These are phyloP conservation scores for Apostichopus parvimensis DNA, from an alignment of 35 echinoderm and acorn worm genomes.

Conservation along the genomic window DNA sequence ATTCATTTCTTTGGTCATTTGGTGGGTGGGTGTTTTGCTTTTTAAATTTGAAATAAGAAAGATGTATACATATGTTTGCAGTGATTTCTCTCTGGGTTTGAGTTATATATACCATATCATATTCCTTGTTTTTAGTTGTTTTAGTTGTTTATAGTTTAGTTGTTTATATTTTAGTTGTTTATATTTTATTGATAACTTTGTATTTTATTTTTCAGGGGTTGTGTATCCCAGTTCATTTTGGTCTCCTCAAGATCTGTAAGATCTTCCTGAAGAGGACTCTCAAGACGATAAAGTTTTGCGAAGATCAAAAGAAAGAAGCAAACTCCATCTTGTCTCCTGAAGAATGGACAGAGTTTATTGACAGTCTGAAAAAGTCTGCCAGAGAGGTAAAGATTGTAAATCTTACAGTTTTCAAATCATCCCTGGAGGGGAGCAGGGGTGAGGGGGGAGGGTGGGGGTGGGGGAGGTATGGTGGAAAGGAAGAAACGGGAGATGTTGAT, in stretches of 20 bases:
- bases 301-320: background rate
- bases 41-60: no score
- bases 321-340: background rate
- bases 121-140: background rate
- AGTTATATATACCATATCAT: background rate
- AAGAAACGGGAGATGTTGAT: no score
- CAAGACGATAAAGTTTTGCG: conserved; percentile 19
- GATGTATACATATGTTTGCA: no score
- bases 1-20: no score
- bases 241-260: conserved; percentile 15
- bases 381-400: conserved; percentile 3
- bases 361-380: conserved; percentile 1
- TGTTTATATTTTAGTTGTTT: background rate
- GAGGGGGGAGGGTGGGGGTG: no score
- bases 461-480: no score
- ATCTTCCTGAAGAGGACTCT: background rate
- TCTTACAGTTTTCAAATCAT: no score
- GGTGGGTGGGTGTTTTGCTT: no score
- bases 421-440: no score
- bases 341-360: conserved; percentile 23
- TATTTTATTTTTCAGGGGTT: background rate
- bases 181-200: background rate
- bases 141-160: no score
- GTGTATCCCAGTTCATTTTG: conserved; percentile 15
- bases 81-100: background rate